phyloP scores from a whole-genome alignment of 1,140 invertebrate species.

The Chelonus insularis region DNA sequence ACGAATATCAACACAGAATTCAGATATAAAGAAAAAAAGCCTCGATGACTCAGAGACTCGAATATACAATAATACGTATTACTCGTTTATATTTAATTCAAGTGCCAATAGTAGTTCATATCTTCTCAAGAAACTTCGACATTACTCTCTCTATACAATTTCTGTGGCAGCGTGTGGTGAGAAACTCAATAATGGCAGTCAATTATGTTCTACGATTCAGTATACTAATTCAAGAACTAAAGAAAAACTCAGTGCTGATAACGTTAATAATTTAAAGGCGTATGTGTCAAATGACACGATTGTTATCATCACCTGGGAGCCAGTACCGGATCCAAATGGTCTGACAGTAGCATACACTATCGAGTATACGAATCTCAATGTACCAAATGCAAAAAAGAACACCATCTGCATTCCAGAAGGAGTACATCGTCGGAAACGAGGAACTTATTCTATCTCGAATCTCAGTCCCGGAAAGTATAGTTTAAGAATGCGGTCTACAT shows the following conservation, averaged over 20 bases:
- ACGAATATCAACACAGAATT: not conserved
- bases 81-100: slow-evolving; percentile 38
- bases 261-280: slow-evolving; percentile 41
- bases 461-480: slow-evolving; percentile 69
- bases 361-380: slow-evolving; percentile 57
- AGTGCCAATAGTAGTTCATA: slow-evolving; percentile 37
- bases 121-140: slow-evolving; percentile 49
- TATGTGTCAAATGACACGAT: slow-evolving; percentile 41
- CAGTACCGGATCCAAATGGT: slow-evolving; percentile 66
- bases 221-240: slow-evolving; percentile 48
- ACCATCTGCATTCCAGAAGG: slow-evolving; percentile 35
- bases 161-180: slow-evolving; percentile 59
- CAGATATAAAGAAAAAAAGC: not conserved
- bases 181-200: slow-evolving; percentile 32
- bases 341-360: slow-evolving; percentile 66
- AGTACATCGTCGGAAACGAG: not conserved
- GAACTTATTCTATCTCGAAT: slow-evolving; percentile 35
- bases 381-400: slow-evolving; percentile 42
- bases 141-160: slow-evolving; percentile 60
- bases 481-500: slow-evolving; percentile 65
- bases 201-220: slow-evolving; percentile 44
- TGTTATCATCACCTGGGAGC: slow-evolving; percentile 62
- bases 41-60: slow-evolving; percentile 25
- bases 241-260: slow-evolving; percentile 45
- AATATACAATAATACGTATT: slow-evolving; percentile 27